These are phyloP conservation scores for Sparidentex hasta DNA, from an alignment of 2,797 vertebrate species.

Conservation along the genomic window DNA sequence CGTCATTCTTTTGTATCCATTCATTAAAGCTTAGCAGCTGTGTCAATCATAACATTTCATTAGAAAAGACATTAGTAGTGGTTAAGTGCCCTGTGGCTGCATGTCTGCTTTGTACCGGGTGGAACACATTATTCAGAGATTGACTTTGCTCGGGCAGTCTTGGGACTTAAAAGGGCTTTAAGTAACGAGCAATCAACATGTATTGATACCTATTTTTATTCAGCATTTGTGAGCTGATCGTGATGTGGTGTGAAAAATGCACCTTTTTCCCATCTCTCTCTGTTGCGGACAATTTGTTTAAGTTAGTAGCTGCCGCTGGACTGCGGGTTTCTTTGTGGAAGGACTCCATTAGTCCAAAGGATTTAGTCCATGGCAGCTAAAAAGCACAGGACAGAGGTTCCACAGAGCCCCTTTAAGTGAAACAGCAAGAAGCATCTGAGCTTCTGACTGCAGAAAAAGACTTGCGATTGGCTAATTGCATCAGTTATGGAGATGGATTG, in stretches of 20 bases:
- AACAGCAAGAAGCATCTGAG: conserved; percentile 10
- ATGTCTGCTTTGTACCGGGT: neutral
- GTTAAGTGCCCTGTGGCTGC: neutral
- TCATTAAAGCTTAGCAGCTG: conserved; percentile 6
- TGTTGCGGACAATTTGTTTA: no score
- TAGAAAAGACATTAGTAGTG: neutral
- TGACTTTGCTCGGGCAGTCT: neutral
- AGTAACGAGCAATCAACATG: no score
- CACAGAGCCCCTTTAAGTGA: neutral
- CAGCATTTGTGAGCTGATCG: no score
- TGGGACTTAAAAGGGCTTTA: no score
- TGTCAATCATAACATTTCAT: neutral
- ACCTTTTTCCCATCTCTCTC: no score
- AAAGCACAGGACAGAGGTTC: no score
- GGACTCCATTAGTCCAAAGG: no score
- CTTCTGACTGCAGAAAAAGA: conserved; percentile 5
- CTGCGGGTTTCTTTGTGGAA: no score
- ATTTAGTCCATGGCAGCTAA: no score
- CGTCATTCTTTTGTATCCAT: neutral
- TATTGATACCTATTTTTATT: no score
- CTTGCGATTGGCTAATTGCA: conserved; percentile 11
- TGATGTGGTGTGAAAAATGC: no score
- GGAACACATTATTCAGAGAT: neutral
- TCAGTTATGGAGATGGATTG: conserved; percentile 27
- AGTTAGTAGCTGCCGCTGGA: no score